Base-by-base conservation (phyloP, 2,797 vertebrate genomes). In the Pyrocephalus nanus region DNA sequence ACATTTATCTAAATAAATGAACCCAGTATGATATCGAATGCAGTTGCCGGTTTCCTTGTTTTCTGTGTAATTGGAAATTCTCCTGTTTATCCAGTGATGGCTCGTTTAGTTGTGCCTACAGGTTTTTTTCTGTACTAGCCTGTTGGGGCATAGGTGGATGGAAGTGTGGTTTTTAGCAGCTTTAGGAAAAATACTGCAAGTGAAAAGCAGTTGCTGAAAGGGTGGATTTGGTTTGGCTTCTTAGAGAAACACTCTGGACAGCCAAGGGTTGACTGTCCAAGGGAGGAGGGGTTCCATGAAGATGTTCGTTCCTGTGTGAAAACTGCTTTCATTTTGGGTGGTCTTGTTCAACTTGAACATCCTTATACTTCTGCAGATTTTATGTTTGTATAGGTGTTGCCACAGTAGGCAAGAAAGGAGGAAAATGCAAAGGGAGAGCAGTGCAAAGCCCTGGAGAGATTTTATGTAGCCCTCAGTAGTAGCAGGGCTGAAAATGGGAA, bases 1-100 rank as follows among this genome's bases (percentile, higher is more conserved):
- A 66, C 18, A 7, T 75, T 95, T 90, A n/a, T 78, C 90, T 50
- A 64, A 96, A 95, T 95, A 96, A 96, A 96, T 51, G 54, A 92
- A 90, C 57, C 3, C 6, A 55, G 18, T 36, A 7, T 42, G 40
- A 65, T 88, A 18, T 27, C 27, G 58, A 81, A 61, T 29, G 47
- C 27, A 19, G 50, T 82, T 91, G 51, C 45, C 19, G 1, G 9
- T 88, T 83, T 61, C 36, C 38, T 90, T 72, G 51, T 90, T 66
- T 71, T 66, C 60, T 62, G 0, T 87, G 73, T 91, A 91, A 88
- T 64, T 90, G 84, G 65, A 90, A 82, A 74, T 60, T 72, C n/a
- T 69, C 60, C 34, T 72, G 1, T 60, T 50, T 81, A 0, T 51
- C 71, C 54, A 34, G n/a, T 50, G 64, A 26, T 71, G 78, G 64